phyloP scores from a whole-genome alignment of 2,113 vertebrate species.

The Progne subis region DNA sequence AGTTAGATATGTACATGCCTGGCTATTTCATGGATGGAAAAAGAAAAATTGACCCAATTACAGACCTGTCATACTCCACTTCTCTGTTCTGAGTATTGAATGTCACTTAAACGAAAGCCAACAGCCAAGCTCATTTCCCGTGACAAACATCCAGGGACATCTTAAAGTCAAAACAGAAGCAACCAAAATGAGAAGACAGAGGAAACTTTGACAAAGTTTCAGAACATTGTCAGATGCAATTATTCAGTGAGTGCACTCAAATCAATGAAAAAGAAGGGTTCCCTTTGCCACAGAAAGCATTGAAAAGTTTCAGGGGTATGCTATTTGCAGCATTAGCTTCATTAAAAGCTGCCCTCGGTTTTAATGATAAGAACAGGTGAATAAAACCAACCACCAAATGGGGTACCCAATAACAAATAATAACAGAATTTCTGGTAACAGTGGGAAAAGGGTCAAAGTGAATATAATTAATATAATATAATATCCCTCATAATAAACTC shows the following conservation, averaged over 20 bases:
- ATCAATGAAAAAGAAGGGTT: background rate
- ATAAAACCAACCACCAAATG: background rate
- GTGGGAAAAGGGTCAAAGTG: background rate
- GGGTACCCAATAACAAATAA: background rate
- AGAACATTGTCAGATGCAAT: slow-evolving; percentile 39
- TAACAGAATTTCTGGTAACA: background rate
- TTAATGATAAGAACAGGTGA: background rate
- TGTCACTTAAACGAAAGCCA: slow-evolving; percentile 35
- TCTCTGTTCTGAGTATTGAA: slow-evolving; percentile 24
- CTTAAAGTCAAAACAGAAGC: slow-evolving; percentile 64
- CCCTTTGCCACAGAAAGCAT: background rate
- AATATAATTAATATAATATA: background rate
- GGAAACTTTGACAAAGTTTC: slow-evolving; percentile 5
- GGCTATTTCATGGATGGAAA: slow-evolving; percentile 45
- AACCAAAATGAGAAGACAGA: slow-evolving; percentile 15
- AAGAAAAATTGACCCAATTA: slow-evolving; percentile 22
- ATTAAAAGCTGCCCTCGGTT: background rate
- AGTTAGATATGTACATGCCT: slow-evolving; percentile 1
- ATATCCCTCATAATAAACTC: background rate
- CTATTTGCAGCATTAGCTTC: background rate
- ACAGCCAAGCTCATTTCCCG: slow-evolving; percentile 8
- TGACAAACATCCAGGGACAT: slow-evolving; percentile 47
- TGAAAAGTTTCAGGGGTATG: background rate
- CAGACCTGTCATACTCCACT: slow-evolving; percentile 9
- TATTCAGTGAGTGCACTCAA: background rate